Evolutionary conservation across 2,797 vertebrate genomes (phyloP).

Genomic region (Onychomys torridus): DNA sequence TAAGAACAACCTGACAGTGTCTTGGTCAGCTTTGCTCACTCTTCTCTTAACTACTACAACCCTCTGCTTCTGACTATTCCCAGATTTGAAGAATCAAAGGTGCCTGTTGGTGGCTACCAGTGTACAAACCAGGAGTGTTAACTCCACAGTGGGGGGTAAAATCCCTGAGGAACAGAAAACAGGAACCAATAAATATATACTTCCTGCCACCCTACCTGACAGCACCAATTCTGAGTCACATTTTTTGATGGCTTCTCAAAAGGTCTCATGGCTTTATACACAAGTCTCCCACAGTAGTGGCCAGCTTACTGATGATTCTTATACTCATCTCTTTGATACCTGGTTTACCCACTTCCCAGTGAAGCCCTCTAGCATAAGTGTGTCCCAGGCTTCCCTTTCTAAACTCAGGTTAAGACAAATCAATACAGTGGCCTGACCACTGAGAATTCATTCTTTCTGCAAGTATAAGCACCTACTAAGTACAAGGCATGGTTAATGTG

Average conservation of each 20-base stretch:
- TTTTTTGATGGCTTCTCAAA: not conserved
- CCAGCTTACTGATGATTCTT: not conserved
- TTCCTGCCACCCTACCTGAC: not conserved
- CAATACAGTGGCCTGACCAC: not conserved
- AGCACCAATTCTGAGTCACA: not conserved
- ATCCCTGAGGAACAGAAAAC: not conserved
- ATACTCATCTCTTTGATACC: not conserved
- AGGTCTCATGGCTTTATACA: not conserved
- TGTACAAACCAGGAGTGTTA: not conserved
- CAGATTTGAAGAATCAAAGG: not conserved
- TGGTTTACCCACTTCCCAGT: not conserved
- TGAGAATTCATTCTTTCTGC: too few species aligned
- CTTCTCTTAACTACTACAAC: not conserved
- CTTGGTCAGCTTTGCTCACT: not conserved
- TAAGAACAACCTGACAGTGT: not conserved
- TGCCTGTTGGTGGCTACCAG: not conserved
- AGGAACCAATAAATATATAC: not conserved
- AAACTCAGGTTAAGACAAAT: not conserved
- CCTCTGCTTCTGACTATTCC: not conserved
- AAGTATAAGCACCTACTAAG: not conserved
- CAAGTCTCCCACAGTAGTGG: not conserved
- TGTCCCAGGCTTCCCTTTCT: not conserved
- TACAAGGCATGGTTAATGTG: too few species aligned
- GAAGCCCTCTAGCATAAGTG: not conserved
- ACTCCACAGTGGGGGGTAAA: accelerated